Conservation (phyloP, 2,797 vertebrate genomes). For the Macropus fuliginosus region DNA sequence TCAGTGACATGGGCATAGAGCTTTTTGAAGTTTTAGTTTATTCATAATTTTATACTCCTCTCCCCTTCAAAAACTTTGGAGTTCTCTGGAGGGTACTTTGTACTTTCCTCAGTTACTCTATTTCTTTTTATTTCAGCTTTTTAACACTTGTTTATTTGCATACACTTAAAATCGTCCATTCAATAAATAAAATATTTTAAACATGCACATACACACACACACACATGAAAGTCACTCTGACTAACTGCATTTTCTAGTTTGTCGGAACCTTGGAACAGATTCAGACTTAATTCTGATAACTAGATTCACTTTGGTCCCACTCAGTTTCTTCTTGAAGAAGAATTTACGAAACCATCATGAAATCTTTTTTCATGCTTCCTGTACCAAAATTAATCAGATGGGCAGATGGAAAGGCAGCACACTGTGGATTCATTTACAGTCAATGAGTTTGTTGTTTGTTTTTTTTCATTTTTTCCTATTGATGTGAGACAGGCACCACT, state of each 20-base stretch:
- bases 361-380: constrained; percentile 82
- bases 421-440: constrained; percentile 79
- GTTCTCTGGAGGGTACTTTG: not conserved
- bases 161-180: not conserved
- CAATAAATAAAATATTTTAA: not conserved
- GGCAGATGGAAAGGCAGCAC: constrained; percentile 80
- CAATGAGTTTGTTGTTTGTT: constrained; percentile 69
- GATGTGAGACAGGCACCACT: constrained; percentile 82
- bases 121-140: not conserved
- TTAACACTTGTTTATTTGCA: not conserved
- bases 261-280: constrained; percentile 83
- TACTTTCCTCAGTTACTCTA: not conserved
- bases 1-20: not conserved
- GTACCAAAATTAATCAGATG: constrained; percentile 82
- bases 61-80: not conserved
- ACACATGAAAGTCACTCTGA: constrained; percentile 82
- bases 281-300: constrained; percentile 76
- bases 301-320: constrained; percentile 83
- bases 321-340: constrained; percentile 80
- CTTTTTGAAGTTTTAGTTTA: not conserved
- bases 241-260: constrained; percentile 88
- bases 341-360: constrained; percentile 37
- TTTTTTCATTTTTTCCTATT: constrained; percentile 81
- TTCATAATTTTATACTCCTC: not conserved
- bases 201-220: not conserved